Base-by-base conservation (phyloP, 2,888 invertebrate species). In the Hydriomena furcata region DNA sequence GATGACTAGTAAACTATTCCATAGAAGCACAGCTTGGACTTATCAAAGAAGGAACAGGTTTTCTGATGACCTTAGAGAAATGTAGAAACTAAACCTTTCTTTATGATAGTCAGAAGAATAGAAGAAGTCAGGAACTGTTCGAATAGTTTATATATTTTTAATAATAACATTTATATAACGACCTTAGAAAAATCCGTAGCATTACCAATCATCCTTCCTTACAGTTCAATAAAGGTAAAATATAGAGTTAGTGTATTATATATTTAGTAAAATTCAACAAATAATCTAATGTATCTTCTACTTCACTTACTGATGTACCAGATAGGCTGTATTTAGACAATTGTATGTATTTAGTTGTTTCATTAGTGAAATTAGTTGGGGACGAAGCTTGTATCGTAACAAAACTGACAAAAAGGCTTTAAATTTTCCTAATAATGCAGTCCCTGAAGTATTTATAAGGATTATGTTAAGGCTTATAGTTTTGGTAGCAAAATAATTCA, bases 291-390 rank as follows among this genome's bases (percentile, higher is more conserved):
- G 42, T 37, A 50, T 52, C 53, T 38, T 52, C 51, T 56, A 53
- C 53, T 60, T 55, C 60, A 60, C 54, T 60, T 52, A 61, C 65
- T 61, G 65, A 63, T 70, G 70, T 72, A 75, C 70, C 73, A 76
- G 73, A 72, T 75, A 73, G 69, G 74, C 75, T 78, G 75, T 78
- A 78, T 76, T 77, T 81, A 82, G 79, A 73, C 68, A 66, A 76
- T 40, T 54, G 73, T 84, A 84, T 82, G 83, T 84, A 84, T 79
- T 78, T 77, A 75, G 74, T 60, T 65, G 68, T 65, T 66, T 59
- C 36, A 58, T 65, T 78, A 78, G 74, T 54, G 52, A 68, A 49
- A 55, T 61, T 68, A 64, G 57, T 58, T 55, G 50, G 65, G 66
- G 68, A 63, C 51, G 40, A 43, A 55, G 58, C 55, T 58, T 61